These are phyloP conservation scores for Dastarcus helophoroides DNA, from an alignment of 2,888 invertebrate species.

Conservation along the genomic window DNA sequence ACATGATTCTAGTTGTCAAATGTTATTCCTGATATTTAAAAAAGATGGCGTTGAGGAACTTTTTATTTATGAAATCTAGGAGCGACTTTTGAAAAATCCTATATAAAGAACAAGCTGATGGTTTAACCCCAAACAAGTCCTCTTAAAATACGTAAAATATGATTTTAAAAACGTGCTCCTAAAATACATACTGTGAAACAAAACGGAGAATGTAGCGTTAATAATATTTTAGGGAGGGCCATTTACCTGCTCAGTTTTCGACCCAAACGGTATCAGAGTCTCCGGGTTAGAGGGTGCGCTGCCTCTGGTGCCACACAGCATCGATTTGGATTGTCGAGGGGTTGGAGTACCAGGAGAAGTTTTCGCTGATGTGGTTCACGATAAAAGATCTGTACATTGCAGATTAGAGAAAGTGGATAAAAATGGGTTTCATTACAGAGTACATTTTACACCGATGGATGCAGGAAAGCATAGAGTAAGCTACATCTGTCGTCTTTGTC, in stretches of 20 bases:
- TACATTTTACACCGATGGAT: conserved; percentile 69
- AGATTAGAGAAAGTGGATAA: conserved; percentile 69
- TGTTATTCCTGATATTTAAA: too few relatives aligned
- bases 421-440: conserved; percentile 53
- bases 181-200: too few relatives aligned
- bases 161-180: too few relatives aligned
- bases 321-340: conserved; percentile 56
- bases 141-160: too few relatives aligned
- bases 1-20: too few relatives aligned
- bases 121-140: too few relatives aligned
- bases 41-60: too few relatives aligned
- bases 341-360: conserved; percentile 81
- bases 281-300: conserved; percentile 72
- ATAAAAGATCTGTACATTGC: conserved; percentile 73
- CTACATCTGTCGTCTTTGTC: neutral
- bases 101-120: too few relatives aligned
- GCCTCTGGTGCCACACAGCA: conserved; percentile 78
- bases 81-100: too few relatives aligned
- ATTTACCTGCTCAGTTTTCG: conserved; percentile 91
- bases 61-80: too few relatives aligned
- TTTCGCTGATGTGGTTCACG: conserved; percentile 81
- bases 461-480: conserved; percentile 64
- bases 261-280: conserved; percentile 80
- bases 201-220: too few relatives aligned
- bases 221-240: conserved; percentile 66